A percentile compares a stretch with the other conserved stretches of the same genome.
These are phyloP conservation scores for Sus scrofa DNA, from an alignment of 2,113 vertebrate species.

Conservation along the genomic window T2T-Sscrofa CM000823.6:60927001-60927500, in stretches of 20 bases:
- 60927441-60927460: no score
- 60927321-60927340: neutral
- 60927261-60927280: no score
- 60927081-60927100: neutral
- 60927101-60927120: neutral
- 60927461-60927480: no score
- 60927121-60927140: neutral
- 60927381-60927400: no score
- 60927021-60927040: conserved; percentile 38
- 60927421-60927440: no score
- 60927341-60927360: no score
- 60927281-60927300: no score
- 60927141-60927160: neutral
- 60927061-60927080: neutral
- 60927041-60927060: neutral
- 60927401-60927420: no score
- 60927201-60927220: neutral
- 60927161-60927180: accelerated
- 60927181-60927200: no score
- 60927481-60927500: no score
- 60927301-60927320: neutral
- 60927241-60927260: accelerated
- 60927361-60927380: no score
- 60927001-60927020: conserved; percentile 58
- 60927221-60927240: neutral